Evolutionary conservation across 2,113 vertebrate genomes (phyloP).

Genomic region (Oreotrochilus melanogaster): DNA sequence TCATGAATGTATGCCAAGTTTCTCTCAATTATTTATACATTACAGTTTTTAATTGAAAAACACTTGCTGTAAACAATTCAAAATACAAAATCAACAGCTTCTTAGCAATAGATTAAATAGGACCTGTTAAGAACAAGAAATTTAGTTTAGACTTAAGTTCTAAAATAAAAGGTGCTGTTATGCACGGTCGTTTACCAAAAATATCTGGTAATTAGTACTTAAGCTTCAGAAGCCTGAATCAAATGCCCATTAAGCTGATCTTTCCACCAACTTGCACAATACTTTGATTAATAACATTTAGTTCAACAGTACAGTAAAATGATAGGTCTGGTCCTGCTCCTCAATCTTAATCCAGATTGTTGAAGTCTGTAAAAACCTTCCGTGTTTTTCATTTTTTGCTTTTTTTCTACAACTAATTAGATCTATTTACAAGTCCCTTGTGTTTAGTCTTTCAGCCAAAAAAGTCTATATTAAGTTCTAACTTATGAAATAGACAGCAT

Average conservation of each 20-base stretch:
- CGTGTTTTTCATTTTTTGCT: too few relatives aligned
- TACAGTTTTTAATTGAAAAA: constrained; percentile 47
- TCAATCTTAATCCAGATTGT: accelerated
- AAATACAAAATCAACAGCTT: constrained; percentile 11
- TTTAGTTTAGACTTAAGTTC: not conserved
- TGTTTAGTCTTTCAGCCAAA: not conserved
- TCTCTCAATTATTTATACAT: constrained; percentile 24
- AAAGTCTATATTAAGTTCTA: not conserved
- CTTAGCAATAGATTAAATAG: not conserved
- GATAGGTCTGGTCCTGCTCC: not conserved
- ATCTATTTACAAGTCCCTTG: not conserved
- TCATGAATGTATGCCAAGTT: not conserved
- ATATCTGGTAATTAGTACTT: not conserved
- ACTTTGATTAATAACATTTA: not conserved
- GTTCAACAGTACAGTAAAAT: not conserved
- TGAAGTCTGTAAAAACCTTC: not conserved
- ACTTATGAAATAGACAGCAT: accelerated
- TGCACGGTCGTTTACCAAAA: not conserved
- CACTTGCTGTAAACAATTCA: constrained; percentile 13
- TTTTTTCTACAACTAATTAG: not conserved
- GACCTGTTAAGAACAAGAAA: not conserved
- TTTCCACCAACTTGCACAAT: not conserved
- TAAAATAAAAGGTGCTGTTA: not conserved
- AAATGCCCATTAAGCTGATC: not conserved
- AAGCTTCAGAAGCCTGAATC: not conserved